Conservation (phyloP, 2,797 vertebrate genomes). For the Silurus lanzhouensis region DNA sequence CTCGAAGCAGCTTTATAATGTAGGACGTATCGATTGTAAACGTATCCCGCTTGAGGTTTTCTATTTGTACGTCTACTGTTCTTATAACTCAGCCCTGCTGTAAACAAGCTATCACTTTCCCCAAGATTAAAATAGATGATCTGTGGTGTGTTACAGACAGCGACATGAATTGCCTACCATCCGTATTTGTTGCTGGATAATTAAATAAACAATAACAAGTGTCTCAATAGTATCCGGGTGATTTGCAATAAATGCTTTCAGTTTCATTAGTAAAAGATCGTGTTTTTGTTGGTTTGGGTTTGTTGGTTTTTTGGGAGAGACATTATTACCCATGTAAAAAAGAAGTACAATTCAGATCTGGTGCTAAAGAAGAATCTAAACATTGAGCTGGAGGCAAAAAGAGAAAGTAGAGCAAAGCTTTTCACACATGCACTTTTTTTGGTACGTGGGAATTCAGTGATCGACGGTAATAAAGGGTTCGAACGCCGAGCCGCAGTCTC, state of each 20-base stretch:
- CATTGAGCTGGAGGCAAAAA: not conserved
- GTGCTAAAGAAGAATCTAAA: not conserved
- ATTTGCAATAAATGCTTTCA: not conserved
- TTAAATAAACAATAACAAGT: constrained; percentile 4
- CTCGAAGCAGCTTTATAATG: not conserved
- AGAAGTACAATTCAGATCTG: not conserved
- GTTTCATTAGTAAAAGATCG: not conserved
- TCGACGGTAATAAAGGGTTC: not conserved
- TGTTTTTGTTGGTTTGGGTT: not conserved
- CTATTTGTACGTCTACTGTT: not conserved
- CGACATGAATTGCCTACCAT: not conserved
- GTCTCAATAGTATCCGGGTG: not conserved
- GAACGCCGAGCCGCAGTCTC: not conserved
- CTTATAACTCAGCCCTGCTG: not conserved
- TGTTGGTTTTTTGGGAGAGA: not conserved
- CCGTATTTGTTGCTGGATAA: not conserved
- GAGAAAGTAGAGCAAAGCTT: not conserved
- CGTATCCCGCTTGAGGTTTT: not conserved
- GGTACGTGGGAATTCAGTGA: not conserved
- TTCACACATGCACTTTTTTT: not conserved
- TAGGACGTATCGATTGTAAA: not conserved
- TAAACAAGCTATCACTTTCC: not conserved
- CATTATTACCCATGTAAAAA: not conserved
- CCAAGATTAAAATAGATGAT: not conserved
- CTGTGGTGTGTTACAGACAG: not conserved